Percentiles rank a stretch among this genome's conserved stretches.
Evolutionary conservation across 2,888 invertebrate species (phyloP).

Genomic region (Lasius fuliginosus): DNA sequence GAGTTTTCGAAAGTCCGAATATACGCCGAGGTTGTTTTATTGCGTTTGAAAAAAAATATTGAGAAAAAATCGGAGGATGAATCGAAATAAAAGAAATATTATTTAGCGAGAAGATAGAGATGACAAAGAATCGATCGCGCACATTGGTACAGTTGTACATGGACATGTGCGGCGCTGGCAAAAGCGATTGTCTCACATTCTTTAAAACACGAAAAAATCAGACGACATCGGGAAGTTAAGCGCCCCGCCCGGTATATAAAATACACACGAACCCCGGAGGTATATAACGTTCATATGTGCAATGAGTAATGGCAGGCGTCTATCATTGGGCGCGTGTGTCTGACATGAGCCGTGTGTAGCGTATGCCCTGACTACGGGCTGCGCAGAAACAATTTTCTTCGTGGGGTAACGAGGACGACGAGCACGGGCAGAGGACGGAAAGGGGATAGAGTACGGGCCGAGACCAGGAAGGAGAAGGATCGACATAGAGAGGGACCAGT

Average conservation of each 20-base stretch:
- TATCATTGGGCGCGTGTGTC: conserved; percentile 76
- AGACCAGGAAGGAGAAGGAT: conserved; percentile 25
- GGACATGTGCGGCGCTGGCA: background rate
- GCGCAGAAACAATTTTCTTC: conserved; percentile 79
- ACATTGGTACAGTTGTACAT: conserved; percentile 1
- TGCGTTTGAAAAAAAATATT: background rate
- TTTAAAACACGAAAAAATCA: conserved; percentile 49
- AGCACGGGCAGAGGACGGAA: background rate
- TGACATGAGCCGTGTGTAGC: conserved; percentile 71
- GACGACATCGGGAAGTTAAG: conserved; percentile 30
- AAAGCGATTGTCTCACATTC: conserved; percentile 49
- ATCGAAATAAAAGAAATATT: background rate
- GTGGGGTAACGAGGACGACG: conserved; percentile 51
- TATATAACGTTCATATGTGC: conserved; percentile 68
- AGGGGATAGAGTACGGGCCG: background rate
- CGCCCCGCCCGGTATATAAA: conserved; percentile 53
- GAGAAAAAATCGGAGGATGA: conserved; percentile 19
- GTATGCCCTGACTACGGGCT: conserved; percentile 63
- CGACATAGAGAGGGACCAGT: conserved; percentile 59
- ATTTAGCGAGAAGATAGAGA: background rate
- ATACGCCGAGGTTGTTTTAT: background rate
- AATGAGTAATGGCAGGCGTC: conserved; percentile 80
- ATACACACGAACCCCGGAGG: conserved; percentile 26
- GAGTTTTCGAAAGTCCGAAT: background rate
- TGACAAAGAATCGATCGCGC: conserved; percentile 30